Percentiles rank a stretch among this genome's conserved stretches.
phyloP scores from a whole-genome alignment of 2,888 invertebrate genomes.

The Stenolophus ochropezus region DNA sequence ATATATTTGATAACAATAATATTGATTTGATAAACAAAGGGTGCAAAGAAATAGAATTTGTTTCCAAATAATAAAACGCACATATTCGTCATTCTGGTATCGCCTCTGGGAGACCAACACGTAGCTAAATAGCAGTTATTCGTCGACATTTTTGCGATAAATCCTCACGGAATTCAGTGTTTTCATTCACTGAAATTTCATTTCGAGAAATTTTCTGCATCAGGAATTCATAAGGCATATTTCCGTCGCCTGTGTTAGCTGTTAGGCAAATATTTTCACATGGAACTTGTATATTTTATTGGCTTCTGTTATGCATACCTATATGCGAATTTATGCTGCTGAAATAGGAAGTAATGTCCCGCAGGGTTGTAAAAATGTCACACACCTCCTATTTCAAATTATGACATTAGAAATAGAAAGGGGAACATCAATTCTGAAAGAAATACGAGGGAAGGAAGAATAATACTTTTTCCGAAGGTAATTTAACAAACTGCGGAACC shows the following conservation, averaged over 20 bases:
- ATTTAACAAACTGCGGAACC: not conserved
- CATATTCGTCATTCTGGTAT: not conserved
- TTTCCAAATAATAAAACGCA: not conserved
- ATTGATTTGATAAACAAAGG: not conserved
- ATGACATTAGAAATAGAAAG: constrained; percentile 3
- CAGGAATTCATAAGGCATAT: constrained; percentile 58
- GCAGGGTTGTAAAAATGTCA: constrained; percentile 35
- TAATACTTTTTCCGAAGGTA: not conserved
- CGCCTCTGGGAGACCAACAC: not conserved
- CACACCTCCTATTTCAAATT: not conserved
- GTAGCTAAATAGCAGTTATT: constrained; percentile 25
- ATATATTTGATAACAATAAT: not conserved
- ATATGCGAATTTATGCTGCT: constrained; percentile 40
- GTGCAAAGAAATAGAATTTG: not conserved
- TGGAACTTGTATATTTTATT: constrained; percentile 54
- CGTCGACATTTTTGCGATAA: constrained; percentile 1
- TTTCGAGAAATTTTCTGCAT: constrained; percentile 59
- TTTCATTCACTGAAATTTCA: constrained; percentile 57
- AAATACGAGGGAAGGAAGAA: not conserved
- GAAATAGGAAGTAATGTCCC: constrained; percentile 42
- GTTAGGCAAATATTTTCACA: constrained; percentile 45
- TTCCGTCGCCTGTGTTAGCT: constrained; percentile 27
- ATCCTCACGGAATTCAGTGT: constrained; percentile 15
- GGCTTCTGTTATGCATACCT: constrained; percentile 28
- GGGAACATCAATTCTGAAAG: not conserved